Evolutionary conservation across 2,797 vertebrate genomes (phyloP).

Genomic region (Jordanella pulchra): DNA sequence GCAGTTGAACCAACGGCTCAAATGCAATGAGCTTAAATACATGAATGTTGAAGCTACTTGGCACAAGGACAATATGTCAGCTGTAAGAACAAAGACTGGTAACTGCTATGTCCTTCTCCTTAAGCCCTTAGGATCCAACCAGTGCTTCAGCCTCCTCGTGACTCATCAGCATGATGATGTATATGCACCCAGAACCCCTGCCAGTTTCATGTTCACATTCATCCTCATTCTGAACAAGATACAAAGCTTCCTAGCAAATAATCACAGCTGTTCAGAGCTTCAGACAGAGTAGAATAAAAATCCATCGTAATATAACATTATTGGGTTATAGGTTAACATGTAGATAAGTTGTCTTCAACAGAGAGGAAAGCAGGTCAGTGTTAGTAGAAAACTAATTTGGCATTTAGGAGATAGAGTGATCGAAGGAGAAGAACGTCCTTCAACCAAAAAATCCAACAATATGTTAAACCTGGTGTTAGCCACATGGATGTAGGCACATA

Average conservation of each 20-base stretch:
- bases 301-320: constrained; percentile 34
- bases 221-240: constrained; percentile 41
- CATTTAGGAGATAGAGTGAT: too few species aligned
- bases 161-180: constrained; percentile 68
- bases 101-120: constrained; percentile 41
- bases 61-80: constrained; percentile 44
- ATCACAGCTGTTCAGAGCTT: constrained; percentile 35
- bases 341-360: too few species aligned
- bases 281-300: constrained; percentile 24
- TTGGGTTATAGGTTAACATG: too few species aligned
- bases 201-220: constrained; percentile 36
- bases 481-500: too few species aligned
- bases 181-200: constrained; percentile 42
- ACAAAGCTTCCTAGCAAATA: constrained; percentile 36
- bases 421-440: too few species aligned
- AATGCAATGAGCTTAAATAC: constrained; percentile 40
- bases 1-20: constrained; percentile 44
- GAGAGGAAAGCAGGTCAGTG: too few species aligned
- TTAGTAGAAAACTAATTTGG: too few species aligned
- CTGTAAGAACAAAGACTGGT: constrained; percentile 24
- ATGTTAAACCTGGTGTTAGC: too few species aligned
- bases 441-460: too few species aligned
- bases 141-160: constrained; percentile 57
- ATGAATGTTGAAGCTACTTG: constrained; percentile 46
- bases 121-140: constrained; percentile 43